A percentile compares a stretch with the other conserved stretches of the same genome.
These are phyloP conservation scores for Pseudonaja textilis DNA, from an alignment of 2,113 vertebrate genomes.

Conservation along the genomic window DNA sequence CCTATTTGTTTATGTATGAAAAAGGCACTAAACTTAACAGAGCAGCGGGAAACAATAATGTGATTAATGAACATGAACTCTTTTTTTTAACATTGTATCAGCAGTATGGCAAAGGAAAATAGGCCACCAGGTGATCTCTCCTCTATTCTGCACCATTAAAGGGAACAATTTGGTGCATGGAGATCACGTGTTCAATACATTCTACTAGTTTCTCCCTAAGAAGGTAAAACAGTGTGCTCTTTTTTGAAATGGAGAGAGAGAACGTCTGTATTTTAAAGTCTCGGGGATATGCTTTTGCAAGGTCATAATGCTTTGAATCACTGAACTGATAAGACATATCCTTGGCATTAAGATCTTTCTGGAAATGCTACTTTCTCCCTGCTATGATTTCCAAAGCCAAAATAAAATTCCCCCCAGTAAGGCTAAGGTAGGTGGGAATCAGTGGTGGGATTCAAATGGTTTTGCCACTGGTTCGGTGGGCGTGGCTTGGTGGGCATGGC, in stretches of 20 bases:
- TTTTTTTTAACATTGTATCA: not conserved
- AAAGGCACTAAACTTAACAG: not conserved
- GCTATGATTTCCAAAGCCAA: not conserved
- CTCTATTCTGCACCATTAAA: not conserved
- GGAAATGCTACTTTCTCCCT: not conserved
- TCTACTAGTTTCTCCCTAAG: not conserved
- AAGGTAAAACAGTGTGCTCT: not conserved
- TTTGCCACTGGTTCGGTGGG: too few relatives aligned
- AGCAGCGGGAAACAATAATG: not conserved
- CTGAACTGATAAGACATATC: not conserved
- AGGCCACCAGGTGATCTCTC: not conserved
- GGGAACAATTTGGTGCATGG: not conserved
- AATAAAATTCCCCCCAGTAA: not conserved
- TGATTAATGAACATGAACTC: not conserved
- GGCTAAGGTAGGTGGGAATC: not conserved
- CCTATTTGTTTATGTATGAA: not conserved
- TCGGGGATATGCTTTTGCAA: not conserved
- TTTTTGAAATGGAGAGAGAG: not conserved
- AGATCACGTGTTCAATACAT: not conserved
- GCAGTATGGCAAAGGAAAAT: not conserved
- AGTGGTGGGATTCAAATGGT: too few relatives aligned
- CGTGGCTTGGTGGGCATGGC: too few relatives aligned
- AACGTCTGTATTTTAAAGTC: not conserved
- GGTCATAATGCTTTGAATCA: not conserved
- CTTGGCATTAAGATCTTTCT: not conserved